A percentile compares a stretch with the other conserved stretches of the same genome.
These are phyloP conservation scores for Theristicus caerulescens DNA, from an alignment of 2,113 vertebrate genomes.

Conservation along the genomic window DNA sequence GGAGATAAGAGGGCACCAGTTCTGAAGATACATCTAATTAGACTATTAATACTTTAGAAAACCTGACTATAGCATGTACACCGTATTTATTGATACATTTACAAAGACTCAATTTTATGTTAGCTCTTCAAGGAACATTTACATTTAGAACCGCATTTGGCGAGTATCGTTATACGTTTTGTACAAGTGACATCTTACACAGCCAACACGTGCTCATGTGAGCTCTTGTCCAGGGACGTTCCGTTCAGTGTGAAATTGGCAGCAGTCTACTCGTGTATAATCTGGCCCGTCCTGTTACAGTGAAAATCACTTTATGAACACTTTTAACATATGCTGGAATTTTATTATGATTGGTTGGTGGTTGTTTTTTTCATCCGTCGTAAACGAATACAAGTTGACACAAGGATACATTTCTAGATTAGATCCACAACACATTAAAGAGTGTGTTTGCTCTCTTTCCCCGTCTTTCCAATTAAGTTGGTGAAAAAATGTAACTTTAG, in stretches of 20 bases:
- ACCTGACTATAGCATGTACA: constrained; percentile 57
- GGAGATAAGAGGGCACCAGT: not conserved
- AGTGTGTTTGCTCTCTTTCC: constrained; percentile 61
- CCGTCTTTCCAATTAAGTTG: constrained; percentile 73
- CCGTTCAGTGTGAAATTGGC: not conserved
- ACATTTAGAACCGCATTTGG: constrained; percentile 47
- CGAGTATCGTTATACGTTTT: not conserved
- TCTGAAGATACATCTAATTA: constrained; percentile 6
- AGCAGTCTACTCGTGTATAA: constrained; percentile 6
- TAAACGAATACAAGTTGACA: constrained; percentile 59
- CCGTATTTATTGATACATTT: constrained; percentile 66
- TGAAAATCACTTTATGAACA: constrained; percentile 56
- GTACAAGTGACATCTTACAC: constrained; percentile 34
- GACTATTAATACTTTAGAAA: constrained; percentile 52
- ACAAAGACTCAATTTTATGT: constrained; percentile 29
- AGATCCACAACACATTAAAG: constrained; percentile 65
- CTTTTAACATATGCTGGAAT: constrained; percentile 38
- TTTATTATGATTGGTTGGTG: constrained; percentile 51
- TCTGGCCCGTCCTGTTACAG: constrained; percentile 43
- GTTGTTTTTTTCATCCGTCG: constrained; percentile 50
- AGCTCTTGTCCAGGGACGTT: not conserved
- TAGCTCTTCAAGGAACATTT: constrained; percentile 48
- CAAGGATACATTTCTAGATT: constrained; percentile 65
- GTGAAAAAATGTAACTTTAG: constrained; percentile 78
- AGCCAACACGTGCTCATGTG: not conserved